phyloP scores from a whole-genome alignment of 2,797 vertebrate genomes.

The Enteromius paludinosus region DNA sequence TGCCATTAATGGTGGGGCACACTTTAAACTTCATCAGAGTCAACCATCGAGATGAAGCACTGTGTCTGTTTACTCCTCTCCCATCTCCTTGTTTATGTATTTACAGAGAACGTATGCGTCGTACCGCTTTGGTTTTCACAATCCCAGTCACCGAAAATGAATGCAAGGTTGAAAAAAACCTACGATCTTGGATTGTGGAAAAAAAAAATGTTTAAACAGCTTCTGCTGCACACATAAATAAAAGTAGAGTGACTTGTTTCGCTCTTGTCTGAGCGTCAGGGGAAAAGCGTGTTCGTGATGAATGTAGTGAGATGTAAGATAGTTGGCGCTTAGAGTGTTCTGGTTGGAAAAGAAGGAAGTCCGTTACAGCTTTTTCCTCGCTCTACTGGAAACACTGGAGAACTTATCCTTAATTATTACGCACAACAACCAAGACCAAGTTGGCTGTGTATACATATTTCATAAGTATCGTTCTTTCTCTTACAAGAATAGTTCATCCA shows the following conservation, averaged over 20 bases:
- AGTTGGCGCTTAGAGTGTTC: constrained; percentile 4
- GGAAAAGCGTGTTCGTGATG: constrained; percentile 71
- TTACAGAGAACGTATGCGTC: background rate
- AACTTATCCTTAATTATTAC: constrained; percentile 55
- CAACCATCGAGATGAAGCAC: constrained; percentile 65
- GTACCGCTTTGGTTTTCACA: constrained; percentile 56
- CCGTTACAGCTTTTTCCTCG: constrained; percentile 59
- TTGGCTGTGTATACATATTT: constrained; percentile 54
- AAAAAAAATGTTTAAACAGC: constrained; percentile 68
- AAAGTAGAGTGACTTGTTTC: constrained; percentile 72
- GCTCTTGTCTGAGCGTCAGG: constrained; percentile 65
- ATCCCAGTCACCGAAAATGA: constrained; percentile 66
- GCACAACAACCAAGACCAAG: constrained; percentile 48
- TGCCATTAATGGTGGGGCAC: constrained; percentile 73
- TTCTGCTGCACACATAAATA: constrained; percentile 67
- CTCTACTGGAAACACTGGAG: constrained; percentile 34
- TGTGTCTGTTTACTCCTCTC: constrained; percentile 21
- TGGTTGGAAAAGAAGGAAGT: constrained; percentile 28
- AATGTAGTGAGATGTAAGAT: constrained; percentile 66
- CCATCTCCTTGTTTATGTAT: constrained; percentile 25
- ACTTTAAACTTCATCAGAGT: constrained; percentile 69
- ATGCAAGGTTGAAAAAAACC: constrained; percentile 66
- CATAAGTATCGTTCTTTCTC: constrained; percentile 47
- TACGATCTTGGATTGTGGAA: constrained; percentile 59
- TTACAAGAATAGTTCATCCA: constrained; percentile 37